Percentiles rank a stretch among this genome's conserved stretches.
phyloP scores from a whole-genome alignment of 2,888 invertebrate species.

The Apamea sordens region DNA sequence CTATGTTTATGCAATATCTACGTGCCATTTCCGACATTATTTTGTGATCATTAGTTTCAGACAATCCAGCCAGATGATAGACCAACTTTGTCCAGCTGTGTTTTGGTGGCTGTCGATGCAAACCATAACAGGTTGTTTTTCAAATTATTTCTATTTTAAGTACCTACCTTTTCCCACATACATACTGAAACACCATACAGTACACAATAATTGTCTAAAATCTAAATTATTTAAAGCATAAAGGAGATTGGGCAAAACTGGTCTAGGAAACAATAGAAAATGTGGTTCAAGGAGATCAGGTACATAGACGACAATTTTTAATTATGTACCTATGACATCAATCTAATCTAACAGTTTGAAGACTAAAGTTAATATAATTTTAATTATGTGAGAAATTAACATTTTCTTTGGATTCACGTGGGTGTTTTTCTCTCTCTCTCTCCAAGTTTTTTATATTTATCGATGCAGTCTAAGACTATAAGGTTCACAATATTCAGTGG shows the following conservation, averaged over 20 bases:
- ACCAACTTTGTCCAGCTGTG: not conserved
- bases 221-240: not conserved
- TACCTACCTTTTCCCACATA: not conserved
- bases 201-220: not conserved
- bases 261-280: constrained; percentile 19
- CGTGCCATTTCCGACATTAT: not conserved
- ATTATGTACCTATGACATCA: not conserved
- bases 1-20: not conserved
- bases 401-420: not conserved
- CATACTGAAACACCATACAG: not conserved
- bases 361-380: not conserved
- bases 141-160: not conserved
- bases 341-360: not conserved
- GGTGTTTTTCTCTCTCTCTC: too few relatives aligned
- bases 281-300: constrained; percentile 10
- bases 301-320: not conserved
- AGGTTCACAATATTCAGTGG: not conserved
- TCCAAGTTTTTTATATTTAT: not conserved
- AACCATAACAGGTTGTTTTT: not conserved
- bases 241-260: not conserved
- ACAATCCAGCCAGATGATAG: not conserved
- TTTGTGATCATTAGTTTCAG: not conserved
- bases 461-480: not conserved
- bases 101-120: not conserved
- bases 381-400: too few relatives aligned